These are phyloP conservation scores for Festucalex cinctus DNA, from an alignment of 2,113 vertebrate species.

Conservation along the genomic window DNA sequence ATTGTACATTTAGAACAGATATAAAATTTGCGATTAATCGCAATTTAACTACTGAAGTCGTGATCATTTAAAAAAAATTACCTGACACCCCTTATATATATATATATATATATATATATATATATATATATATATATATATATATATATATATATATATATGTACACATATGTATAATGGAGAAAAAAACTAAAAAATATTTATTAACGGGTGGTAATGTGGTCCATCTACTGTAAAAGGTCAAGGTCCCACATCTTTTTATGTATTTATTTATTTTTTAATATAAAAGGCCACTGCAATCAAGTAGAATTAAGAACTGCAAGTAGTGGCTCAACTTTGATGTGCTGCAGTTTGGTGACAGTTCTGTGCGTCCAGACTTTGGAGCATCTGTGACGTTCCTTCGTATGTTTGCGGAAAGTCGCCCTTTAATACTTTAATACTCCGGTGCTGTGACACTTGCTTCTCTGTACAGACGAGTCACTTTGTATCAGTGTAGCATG, in stretches of 20 bases:
- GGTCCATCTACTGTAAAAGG: neutral
- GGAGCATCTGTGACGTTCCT: slow-evolving; percentile 16
- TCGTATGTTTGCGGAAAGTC: slow-evolving; percentile 15
- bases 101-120: too few species aligned
- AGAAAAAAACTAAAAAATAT: too few species aligned
- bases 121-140: too few species aligned
- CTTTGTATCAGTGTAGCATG: slow-evolving; percentile 65
- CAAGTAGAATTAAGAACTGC: neutral
- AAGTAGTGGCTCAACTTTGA: neutral
- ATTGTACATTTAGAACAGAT: too few species aligned
- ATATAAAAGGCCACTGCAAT: neutral
- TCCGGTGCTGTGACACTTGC: slow-evolving; percentile 37
- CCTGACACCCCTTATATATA: too few species aligned
- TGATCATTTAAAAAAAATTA: too few species aligned
- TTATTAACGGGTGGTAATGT: too few species aligned
- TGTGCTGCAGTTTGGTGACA: slow-evolving; percentile 38
- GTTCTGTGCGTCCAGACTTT: slow-evolving; percentile 26
- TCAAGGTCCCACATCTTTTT: neutral
- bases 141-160: too few species aligned
- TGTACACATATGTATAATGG: too few species aligned
- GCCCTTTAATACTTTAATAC: slow-evolving; percentile 24
- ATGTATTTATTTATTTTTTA: too few species aligned
- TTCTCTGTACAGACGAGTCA: slow-evolving; percentile 55
- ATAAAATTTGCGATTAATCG: too few species aligned
- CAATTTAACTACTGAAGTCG: too few species aligned